These are phyloP conservation scores for Poecilia picta DNA, from an alignment of 2,797 vertebrate species.

Conservation along the genomic window DNA sequence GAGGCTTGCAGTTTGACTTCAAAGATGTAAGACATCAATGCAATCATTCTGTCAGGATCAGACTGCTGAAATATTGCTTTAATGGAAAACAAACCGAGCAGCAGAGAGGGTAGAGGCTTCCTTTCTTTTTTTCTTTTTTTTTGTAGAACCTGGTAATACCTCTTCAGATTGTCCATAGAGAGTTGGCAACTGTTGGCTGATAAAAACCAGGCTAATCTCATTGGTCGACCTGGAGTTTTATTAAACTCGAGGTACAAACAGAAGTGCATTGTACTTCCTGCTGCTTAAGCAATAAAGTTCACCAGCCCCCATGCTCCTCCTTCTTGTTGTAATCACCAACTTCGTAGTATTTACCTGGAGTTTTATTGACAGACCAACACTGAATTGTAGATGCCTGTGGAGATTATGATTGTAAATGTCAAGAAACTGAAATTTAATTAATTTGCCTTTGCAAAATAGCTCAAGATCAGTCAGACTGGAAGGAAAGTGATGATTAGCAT, in stretches of 20 bases:
- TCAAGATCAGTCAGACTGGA: background rate
- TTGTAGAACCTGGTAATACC: slow-evolving; percentile 21
- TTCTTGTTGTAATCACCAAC: background rate
- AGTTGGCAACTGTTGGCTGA: slow-evolving; percentile 34
- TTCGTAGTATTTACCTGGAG: background rate
- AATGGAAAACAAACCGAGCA: slow-evolving; percentile 55
- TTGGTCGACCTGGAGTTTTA: slow-evolving; percentile 23
- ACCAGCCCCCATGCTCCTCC: background rate
- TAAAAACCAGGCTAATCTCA: slow-evolving; percentile 40
- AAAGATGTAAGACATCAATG: slow-evolving; percentile 53
- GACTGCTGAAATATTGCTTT: slow-evolving; percentile 30
- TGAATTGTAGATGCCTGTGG: background rate
- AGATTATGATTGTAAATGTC: background rate
- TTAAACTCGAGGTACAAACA: slow-evolving; percentile 17
- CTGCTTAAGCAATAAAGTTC: slow-evolving; percentile 23
- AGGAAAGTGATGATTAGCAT: background rate
- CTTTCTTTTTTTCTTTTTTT: background rate
- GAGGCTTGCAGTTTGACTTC: slow-evolving; percentile 39
- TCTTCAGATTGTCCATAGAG: slow-evolving; percentile 33
- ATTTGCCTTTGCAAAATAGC: background rate
- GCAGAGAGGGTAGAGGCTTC: slow-evolving; percentile 1
- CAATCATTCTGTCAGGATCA: slow-evolving; percentile 26
- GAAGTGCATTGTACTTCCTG: slow-evolving; percentile 1
- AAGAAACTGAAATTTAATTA: background rate
- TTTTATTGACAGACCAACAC: background rate